Percentiles rank a stretch among this genome's conserved stretches.
These are phyloP conservation scores for Zoroaster sp. DNA, from an alignment of 53 echinoderm and acorn worm genomes.

Conservation along the genomic window DNA sequence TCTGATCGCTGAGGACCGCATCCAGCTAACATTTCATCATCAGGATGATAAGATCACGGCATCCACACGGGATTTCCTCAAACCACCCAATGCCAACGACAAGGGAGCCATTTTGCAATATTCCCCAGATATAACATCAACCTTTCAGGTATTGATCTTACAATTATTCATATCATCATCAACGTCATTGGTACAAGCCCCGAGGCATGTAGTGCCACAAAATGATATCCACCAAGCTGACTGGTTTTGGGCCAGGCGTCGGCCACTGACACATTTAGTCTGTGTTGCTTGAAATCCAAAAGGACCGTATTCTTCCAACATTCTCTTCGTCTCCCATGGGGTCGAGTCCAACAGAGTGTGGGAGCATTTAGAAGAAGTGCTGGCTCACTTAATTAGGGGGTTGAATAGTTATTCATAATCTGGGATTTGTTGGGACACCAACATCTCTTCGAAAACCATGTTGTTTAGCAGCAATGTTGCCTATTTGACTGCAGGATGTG, in stretches of 20 bases:
- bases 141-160: slow-evolving; percentile 61
- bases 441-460: too few relatives aligned
- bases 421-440: too few relatives aligned
- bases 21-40: slow-evolving; percentile 96
- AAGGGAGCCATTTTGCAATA: slow-evolving; percentile 89
- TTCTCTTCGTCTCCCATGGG: too few relatives aligned
- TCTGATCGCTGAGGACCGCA: slow-evolving; percentile 91
- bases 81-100: slow-evolving; percentile 92
- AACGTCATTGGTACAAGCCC: not conserved
- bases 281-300: too few relatives aligned
- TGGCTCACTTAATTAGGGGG: too few relatives aligned
- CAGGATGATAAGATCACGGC: slow-evolving; percentile 94
- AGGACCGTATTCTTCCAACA: too few relatives aligned
- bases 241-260: not conserved
- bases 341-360: too few relatives aligned
- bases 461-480: too few relatives aligned
- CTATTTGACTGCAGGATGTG: too few relatives aligned
- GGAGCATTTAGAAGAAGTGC: too few relatives aligned
- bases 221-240: not conserved
- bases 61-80: slow-evolving; percentile 92
- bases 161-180: too few relatives aligned
- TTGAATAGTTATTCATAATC: too few relatives aligned
- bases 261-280: not conserved
- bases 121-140: slow-evolving; percentile 85
- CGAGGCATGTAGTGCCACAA: not conserved